phyloP scores from a whole-genome alignment of 1,140 invertebrate genomes.

The Oryctes rhinoceros region DNA sequence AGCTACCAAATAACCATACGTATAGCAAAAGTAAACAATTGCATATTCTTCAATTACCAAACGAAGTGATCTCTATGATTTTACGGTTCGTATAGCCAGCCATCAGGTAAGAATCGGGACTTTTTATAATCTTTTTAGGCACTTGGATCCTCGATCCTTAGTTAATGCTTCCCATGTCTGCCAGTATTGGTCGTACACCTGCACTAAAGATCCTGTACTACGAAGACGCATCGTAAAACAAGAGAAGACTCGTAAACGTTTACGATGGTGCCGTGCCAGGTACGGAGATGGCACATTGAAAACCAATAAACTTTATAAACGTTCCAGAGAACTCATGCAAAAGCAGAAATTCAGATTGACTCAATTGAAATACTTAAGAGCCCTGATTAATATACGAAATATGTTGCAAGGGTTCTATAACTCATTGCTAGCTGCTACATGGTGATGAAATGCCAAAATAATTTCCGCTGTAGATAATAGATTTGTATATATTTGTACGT shows the following conservation, averaged over 20 bases:
- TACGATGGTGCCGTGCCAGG: conserved; percentile 35
- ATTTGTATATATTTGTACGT: background rate
- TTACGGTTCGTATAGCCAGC: background rate
- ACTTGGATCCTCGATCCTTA: conserved; percentile 29
- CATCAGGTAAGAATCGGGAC: too few relatives aligned
- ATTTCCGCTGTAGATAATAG: background rate
- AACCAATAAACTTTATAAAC: conserved; percentile 13
- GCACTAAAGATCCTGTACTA: conserved; percentile 32
- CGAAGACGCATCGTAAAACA: conserved; percentile 21
- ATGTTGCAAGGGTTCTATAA: conserved; percentile 38
- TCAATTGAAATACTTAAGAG: conserved; percentile 19
- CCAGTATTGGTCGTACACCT: conserved; percentile 19
- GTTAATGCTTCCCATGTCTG: conserved; percentile 33
- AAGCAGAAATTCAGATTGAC: conserved; percentile 19
- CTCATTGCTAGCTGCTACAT: conserved; percentile 6
- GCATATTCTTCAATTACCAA: conserved; percentile 28
- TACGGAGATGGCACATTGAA: conserved; percentile 29
- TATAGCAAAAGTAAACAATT: background rate
- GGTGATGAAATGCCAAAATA: background rate
- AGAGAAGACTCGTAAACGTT: conserved; percentile 30
- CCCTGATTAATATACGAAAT: conserved; percentile 20
- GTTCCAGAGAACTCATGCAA: conserved; percentile 13
- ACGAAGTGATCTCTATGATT: conserved; percentile 28
- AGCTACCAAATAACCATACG: background rate
- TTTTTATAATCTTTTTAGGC: conserved; percentile 28